phyloP scores from a whole-genome alignment of 2,888 invertebrate species.

The Melieria crassipennis region DNA sequence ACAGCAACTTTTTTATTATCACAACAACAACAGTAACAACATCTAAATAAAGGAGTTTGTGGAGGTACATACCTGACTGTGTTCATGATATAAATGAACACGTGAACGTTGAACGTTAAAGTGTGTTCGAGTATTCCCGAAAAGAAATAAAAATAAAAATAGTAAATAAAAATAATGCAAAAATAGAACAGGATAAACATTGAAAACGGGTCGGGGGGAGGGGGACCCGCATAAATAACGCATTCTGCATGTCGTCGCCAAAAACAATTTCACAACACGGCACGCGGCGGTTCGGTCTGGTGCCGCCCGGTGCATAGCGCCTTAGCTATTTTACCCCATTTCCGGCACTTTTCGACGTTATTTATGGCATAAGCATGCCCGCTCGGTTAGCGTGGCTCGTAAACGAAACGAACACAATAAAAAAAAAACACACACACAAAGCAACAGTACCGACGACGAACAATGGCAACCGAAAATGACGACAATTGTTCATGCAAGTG shows the following conservation, averaged over 20 bases:
- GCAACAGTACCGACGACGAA: neutral
- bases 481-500: constrained; percentile 23
- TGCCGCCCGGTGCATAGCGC: neutral
- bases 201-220: neutral
- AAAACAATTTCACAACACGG: constrained; percentile 10
- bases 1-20: too few species aligned
- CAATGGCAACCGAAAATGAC: neutral
- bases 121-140: too few species aligned
- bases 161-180: neutral
- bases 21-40: too few species aligned
- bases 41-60: too few species aligned
- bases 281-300: constrained; percentile 15
- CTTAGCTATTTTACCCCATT: neutral
- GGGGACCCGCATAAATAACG: constrained; percentile 1
- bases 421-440: neutral
- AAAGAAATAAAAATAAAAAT: neutral
- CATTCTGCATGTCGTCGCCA: neutral
- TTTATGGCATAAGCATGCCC: constrained; percentile 8
- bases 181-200: neutral
- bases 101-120: too few species aligned
- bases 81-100: too few species aligned
- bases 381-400: neutral
- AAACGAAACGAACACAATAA: neutral
- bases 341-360: constrained; percentile 14
- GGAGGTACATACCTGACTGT: too few species aligned